These are phyloP conservation scores for Sinocyclocheilus anshuiensis DNA, from an alignment of 2,113 vertebrate genomes.

Conservation along the genomic window DNA sequence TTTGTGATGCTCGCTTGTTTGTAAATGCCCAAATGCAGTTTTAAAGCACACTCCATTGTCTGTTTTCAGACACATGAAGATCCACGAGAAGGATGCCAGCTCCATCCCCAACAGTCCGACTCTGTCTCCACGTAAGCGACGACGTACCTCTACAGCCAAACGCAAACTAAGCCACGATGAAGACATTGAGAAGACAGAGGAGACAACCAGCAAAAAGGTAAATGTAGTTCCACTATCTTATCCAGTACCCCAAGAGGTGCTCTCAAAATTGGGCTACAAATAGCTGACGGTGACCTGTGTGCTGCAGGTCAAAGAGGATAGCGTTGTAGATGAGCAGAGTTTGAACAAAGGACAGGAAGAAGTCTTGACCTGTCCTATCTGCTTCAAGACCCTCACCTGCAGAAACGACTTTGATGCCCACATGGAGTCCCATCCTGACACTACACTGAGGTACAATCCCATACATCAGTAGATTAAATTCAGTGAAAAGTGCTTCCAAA, in stretches of 20 bases:
- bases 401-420: constrained; percentile 90
- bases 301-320: constrained; percentile 81
- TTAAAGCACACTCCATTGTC: constrained; percentile 8
- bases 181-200: constrained; percentile 80
- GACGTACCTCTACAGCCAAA: constrained; percentile 82
- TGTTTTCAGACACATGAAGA: constrained; percentile 93
- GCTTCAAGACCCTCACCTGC: constrained; percentile 90
- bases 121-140: constrained; percentile 84
- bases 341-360: constrained; percentile 78
- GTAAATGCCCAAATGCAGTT: not conserved
- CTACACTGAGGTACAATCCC: constrained; percentile 84
- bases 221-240: not conserved
- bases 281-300: constrained; percentile 46
- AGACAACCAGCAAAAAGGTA: constrained; percentile 89
- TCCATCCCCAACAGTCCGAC: constrained; percentile 76
- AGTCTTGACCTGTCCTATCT: constrained; percentile 87
- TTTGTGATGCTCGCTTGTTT: not conserved
- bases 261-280: constrained; percentile 16
- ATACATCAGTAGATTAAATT: constrained; percentile 65
- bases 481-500: not conserved
- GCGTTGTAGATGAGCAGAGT: constrained; percentile 65
- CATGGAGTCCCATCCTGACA: constrained; percentile 93
- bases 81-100: constrained; percentile 90
- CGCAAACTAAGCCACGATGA: constrained; percentile 82
- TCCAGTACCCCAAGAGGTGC: not conserved